phyloP scores from a whole-genome alignment of 1,140 invertebrate species.

The Brachystomella parvula region DNA sequence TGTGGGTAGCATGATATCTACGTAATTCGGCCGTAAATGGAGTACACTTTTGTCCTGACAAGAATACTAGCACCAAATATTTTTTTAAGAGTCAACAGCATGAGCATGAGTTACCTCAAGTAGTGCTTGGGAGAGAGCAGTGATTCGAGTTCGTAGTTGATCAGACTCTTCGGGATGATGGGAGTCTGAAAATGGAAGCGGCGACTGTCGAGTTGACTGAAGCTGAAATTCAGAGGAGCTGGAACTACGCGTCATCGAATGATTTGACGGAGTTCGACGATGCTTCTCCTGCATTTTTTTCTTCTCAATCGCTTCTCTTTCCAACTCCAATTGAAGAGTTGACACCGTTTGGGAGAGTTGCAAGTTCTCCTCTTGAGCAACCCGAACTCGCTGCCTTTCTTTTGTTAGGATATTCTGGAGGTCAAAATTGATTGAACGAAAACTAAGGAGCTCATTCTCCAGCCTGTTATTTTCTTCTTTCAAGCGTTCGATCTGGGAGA shows the following conservation, averaged over 20 bases:
- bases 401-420: constrained; percentile 6
- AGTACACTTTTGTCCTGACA: too few species aligned
- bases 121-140: constrained; percentile 29
- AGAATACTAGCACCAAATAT: too few species aligned
- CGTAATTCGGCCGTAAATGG: too few species aligned
- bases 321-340: constrained; percentile 29
- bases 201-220: not conserved
- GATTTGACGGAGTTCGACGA: not conserved
- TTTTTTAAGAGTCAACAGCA: too few species aligned
- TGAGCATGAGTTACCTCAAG: too few species aligned
- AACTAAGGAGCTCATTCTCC: constrained; percentile 23
- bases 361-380: constrained; percentile 32
- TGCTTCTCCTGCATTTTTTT: constrained; percentile 26
- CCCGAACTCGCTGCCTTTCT: constrained; percentile 21
- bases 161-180: constrained; percentile 20
- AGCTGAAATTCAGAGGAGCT: not conserved
- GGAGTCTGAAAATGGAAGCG: not conserved
- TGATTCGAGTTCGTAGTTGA: constrained; percentile 31
- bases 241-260: not conserved
- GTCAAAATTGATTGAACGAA: constrained; percentile 14
- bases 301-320: constrained; percentile 29
- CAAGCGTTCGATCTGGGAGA: constrained; percentile 14
- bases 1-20: too few species aligned
- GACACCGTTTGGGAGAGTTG: constrained; percentile 30
- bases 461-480: constrained; percentile 28